Conservation (phyloP, 1,140 invertebrate species). For the Phortica variegata region DNA sequence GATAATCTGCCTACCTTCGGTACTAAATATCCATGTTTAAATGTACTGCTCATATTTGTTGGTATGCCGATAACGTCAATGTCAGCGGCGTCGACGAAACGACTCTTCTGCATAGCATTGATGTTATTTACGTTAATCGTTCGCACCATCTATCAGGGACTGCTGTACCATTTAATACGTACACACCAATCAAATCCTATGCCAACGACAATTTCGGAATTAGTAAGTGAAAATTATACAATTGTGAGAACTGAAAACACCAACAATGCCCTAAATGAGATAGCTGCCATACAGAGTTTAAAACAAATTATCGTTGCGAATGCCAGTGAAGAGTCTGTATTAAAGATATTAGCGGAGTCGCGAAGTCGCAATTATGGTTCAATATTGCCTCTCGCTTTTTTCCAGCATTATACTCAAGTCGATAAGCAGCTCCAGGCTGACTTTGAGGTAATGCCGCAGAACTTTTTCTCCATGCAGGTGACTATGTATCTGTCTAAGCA, state of each 20-base stretch:
- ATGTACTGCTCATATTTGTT: conserved; percentile 29
- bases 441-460: conserved; percentile 29
- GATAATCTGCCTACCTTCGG: too few relatives aligned
- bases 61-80: conserved; percentile 28
- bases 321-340: too few relatives aligned
- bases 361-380: too few relatives aligned
- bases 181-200: conserved; percentile 28
- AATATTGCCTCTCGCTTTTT: too few relatives aligned
- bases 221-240: conserved; percentile 30
- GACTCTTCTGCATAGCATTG: conserved; percentile 29
- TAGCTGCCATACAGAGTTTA: conserved; percentile 24
- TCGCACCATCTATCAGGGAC: conserved; percentile 40
- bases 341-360: too few relatives aligned
- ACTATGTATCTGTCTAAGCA: conserved; percentile 41
- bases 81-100: conserved; percentile 17
- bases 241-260: conserved; percentile 20
- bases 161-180: conserved; percentile 38
- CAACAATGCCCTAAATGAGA: conserved; percentile 18
- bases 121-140: conserved; percentile 37
- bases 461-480: conserved; percentile 33
- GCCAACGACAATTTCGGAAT: conserved; percentile 31
- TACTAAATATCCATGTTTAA: conserved; percentile 7
- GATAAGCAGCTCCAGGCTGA: neutral
- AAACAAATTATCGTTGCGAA: too few relatives aligned
- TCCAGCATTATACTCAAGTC: too few relatives aligned